These are phyloP conservation scores for Uropetala carovei DNA, from an alignment of 2,888 invertebrate genomes.

Conservation along the genomic window DNA sequence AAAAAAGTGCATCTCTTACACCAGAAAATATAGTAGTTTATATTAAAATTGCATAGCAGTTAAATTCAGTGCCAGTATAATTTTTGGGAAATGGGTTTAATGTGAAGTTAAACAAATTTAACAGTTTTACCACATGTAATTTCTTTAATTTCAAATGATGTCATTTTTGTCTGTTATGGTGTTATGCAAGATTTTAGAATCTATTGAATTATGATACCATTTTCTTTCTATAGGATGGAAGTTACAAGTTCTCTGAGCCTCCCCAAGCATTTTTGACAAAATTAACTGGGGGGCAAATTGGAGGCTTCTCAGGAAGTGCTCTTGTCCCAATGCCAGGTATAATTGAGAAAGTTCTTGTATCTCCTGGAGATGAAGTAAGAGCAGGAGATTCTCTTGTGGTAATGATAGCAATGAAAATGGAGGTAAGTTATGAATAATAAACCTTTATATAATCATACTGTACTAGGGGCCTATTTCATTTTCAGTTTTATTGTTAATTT, in stretches of 20 bases:
- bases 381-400: conserved; percentile 94
- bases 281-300: conserved; percentile 73
- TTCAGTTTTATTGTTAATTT: too few relatives aligned
- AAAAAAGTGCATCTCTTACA: too few relatives aligned
- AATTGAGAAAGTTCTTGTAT: conserved; percentile 92
- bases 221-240: conserved; percentile 79
- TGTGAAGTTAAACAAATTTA: neutral
- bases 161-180: neutral
- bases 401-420: conserved; percentile 99
- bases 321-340: conserved; percentile 97
- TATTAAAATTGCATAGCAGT: neutral
- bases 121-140: neutral
- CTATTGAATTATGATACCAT: conserved; percentile 65
- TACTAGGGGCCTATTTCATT: too few relatives aligned
- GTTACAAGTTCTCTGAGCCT: conserved; percentile 81
- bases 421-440: conserved; percentile 76
- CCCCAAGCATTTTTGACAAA: conserved; percentile 79
- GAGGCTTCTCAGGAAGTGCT: conserved; percentile 77
- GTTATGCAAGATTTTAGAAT: neutral
- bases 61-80: too few relatives aligned
- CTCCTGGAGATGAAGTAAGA: conserved; percentile 87
- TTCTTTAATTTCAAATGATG: neutral
- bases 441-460: too few relatives aligned
- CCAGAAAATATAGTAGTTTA: too few relatives aligned
- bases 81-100: neutral